Conservation (phyloP, 2,797 vertebrate species). For the Aphelocoma californica region DNA sequence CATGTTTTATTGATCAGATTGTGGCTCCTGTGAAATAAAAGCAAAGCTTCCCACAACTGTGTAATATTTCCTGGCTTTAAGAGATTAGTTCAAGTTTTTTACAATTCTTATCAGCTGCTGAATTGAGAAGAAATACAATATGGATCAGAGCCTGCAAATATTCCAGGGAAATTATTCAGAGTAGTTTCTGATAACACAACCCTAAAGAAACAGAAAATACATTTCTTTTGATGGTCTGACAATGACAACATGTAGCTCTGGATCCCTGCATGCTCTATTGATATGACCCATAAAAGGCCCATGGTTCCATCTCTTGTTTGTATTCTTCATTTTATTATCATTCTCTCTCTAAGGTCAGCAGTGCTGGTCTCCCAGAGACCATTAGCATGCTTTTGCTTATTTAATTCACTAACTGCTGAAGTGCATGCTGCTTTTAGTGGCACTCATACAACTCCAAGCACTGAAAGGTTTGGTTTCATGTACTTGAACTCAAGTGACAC, state of each 20-base stretch:
- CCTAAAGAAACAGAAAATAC: constrained; percentile 36
- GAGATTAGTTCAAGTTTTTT: not conserved
- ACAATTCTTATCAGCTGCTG: not conserved
- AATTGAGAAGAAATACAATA: not conserved
- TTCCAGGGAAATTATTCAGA: not conserved
- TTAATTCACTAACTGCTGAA: constrained; percentile 69
- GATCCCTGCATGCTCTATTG: constrained; percentile 33
- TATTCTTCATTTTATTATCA: constrained; percentile 71
- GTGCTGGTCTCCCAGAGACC: constrained; percentile 49
- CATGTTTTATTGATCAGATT: not conserved
- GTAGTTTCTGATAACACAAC: not conserved
- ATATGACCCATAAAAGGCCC: constrained; percentile 56
- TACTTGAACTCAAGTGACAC: constrained; percentile 78
- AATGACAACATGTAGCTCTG: constrained; percentile 21
- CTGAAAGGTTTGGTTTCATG: constrained; percentile 73
- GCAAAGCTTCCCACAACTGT: not conserved
- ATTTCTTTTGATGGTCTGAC: constrained; percentile 42
- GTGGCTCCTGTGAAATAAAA: not conserved
- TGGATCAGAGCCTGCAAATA: not conserved
- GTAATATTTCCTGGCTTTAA: not conserved
- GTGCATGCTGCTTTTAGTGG: constrained; percentile 68
- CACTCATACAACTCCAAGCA: constrained; percentile 62
- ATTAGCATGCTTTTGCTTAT: constrained; percentile 71
- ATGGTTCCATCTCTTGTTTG: constrained; percentile 53
- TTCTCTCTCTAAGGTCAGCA: constrained; percentile 66